These are phyloP conservation scores for Harpalus rufipes DNA, from an alignment of 2,888 invertebrate species.

Conservation along the genomic window DNA sequence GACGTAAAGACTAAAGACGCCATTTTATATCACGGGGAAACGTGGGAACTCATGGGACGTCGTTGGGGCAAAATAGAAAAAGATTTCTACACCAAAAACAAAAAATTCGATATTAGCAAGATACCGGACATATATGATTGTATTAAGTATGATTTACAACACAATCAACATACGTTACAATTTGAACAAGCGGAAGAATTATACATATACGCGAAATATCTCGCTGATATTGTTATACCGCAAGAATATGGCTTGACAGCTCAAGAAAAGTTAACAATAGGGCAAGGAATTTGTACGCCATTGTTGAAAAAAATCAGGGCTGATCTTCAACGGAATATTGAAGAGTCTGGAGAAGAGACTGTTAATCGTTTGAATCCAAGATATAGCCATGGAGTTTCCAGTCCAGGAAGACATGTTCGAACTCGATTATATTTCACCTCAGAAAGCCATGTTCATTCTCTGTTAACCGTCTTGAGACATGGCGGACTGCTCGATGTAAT, in stretches of 20 bases:
- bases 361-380: slow-evolving; percentile 97
- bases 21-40: slow-evolving; percentile 97
- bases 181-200: slow-evolving; percentile 95
- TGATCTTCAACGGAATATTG: slow-evolving; percentile 95
- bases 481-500: slow-evolving; percentile 92
- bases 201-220: slow-evolving; percentile 96
- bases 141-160: slow-evolving; percentile 98
- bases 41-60: slow-evolving; percentile 98
- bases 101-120: slow-evolving; percentile 97
- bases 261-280: slow-evolving; percentile 97
- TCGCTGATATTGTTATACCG: slow-evolving; percentile 99
- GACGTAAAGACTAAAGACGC: slow-evolving; percentile 94
- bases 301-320: slow-evolving; percentile 96
- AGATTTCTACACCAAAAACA: slow-evolving; percentile 96
- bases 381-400: slow-evolving; percentile 98
- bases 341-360: slow-evolving; percentile 93
- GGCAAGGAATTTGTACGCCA: slow-evolving; percentile 98
- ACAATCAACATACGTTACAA: slow-evolving; percentile 97
- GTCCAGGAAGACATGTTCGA: slow-evolving; percentile 97
- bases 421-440: slow-evolving; percentile 99
- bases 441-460: slow-evolving; percentile 98
- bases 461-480: slow-evolving; percentile 95
- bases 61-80: slow-evolving; percentile 99
- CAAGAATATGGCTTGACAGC: slow-evolving; percentile 98
- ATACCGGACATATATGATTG: slow-evolving; percentile 99